Evolutionary conservation across 2,113 vertebrate genomes (phyloP), one percentile per base, ranked within the genome.

Genomic region (Colossoma macropomum): DNA sequence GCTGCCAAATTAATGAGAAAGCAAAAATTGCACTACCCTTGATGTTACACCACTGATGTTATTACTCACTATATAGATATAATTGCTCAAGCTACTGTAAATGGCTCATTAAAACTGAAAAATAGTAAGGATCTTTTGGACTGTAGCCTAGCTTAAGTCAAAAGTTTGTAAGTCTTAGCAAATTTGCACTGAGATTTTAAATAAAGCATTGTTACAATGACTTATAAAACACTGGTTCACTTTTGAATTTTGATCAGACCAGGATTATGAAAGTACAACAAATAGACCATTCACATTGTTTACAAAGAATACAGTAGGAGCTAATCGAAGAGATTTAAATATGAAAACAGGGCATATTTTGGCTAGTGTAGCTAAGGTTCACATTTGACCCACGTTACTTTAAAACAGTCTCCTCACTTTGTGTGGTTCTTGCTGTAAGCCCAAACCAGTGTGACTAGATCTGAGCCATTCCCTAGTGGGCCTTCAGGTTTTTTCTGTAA

Each of bases 1-100:
- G 71, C 80, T 75, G 80, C 71, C 74, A 81, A 81, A 65, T 74
- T 74, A 74, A 81, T 74, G 71, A 75, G 70, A 74, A 81, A 75
- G 79, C 71, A 81, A 38, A 81, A 74, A 81, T 81, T 63, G 79
- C 71, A 15, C 71, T 65, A 81, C 60, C 34, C 59, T 65, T 74
- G 56, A 75, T 65, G 56, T 17, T 32, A 65, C 19, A 34, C 41
- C 59, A 56, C 59, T 62, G 34, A 72, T 72, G 71, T 72, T 60
- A 72, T 80, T 80, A 60, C 79, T 62, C 54, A 34, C 60, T 72
- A 72, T 62, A 72, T 80, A 27, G 69, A 72, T 72, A 80, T 71
- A 80, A 80, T 80, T 52, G 78, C 16, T 70, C 34, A 17, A 48
- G 32, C 78, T 80, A 80, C 60, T 80, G 60, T 80, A 72, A 80